phyloP scores from a whole-genome alignment of 2,113 vertebrate genomes.

The Scortum barcoo region DNA sequence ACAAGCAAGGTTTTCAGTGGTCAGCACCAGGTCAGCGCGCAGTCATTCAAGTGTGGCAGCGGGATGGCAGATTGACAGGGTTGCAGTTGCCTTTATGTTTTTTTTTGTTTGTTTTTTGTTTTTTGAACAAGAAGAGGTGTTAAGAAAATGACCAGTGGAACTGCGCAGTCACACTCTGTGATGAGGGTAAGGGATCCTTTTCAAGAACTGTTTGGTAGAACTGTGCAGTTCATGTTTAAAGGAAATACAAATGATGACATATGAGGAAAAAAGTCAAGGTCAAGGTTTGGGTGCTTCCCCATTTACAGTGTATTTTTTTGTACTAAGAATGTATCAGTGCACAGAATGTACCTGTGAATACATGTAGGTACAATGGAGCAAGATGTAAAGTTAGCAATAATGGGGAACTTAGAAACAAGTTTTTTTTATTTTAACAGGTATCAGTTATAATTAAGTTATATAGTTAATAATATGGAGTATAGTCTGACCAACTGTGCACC shows the following conservation, averaged over 20 bases:
- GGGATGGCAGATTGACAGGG: background rate
- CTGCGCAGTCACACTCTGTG: no score
- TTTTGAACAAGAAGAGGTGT: background rate
- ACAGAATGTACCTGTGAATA: no score
- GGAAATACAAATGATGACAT: background rate
- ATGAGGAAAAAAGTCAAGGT: background rate
- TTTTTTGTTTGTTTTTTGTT: no score
- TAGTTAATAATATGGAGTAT: no score
- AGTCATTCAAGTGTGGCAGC: background rate
- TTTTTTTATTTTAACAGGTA: no score
- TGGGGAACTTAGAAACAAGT: no score
- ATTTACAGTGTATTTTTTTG: background rate
- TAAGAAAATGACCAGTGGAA: background rate
- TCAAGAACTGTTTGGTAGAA: background rate
- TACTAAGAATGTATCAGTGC: no score
- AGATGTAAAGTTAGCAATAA: background rate
- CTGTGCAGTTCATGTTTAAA: background rate
- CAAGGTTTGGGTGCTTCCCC: background rate
- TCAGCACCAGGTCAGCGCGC: background rate
- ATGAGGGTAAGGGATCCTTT: background rate
- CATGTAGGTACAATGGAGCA: background rate
- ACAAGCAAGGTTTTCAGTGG: background rate
- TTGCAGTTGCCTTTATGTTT: background rate
- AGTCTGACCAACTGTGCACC: no score
- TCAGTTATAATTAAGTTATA: no score